Percentiles rank a stretch among this genome's conserved stretches.
Evolutionary conservation across 1,140 invertebrate genomes (phyloP).

Genomic region (Anastrepha ludens): DNA sequence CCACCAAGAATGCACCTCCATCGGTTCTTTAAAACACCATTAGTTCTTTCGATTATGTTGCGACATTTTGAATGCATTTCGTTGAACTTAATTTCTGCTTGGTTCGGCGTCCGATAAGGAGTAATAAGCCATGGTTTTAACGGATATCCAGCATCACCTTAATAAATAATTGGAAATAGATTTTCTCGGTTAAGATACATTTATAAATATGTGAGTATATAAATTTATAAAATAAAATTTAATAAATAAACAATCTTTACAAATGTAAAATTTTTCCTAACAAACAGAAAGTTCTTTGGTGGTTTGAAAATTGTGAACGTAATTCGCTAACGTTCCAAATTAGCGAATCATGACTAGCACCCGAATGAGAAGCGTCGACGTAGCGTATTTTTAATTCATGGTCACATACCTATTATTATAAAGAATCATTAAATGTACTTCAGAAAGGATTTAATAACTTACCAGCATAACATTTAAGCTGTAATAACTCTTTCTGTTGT

Average conservation of each 20-base stretch:
- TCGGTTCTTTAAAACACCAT: too few species aligned
- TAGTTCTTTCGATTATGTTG: too few species aligned
- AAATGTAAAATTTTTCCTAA: conserved; percentile 4
- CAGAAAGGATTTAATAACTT: conserved; percentile 15
- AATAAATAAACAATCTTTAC: not conserved
- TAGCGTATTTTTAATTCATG: conserved; percentile 24
- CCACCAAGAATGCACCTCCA: too few species aligned
- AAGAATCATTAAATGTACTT: not conserved
- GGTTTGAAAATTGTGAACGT: not conserved
- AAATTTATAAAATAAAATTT: too few species aligned
- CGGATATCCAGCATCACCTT: too few species aligned
- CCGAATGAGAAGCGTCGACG: conserved; percentile 32
- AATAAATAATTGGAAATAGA: too few species aligned
- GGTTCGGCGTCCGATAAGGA: too few species aligned
- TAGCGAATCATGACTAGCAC: conserved; percentile 29
- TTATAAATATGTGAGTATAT: too few species aligned
- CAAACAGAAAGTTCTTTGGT: not conserved
- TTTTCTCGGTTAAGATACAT: too few species aligned
- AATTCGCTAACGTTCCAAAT: conserved; percentile 18
- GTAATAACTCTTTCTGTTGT: conserved; percentile 52
- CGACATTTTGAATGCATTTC: too few species aligned
- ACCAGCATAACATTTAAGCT: conserved; percentile 46
- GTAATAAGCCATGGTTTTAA: too few species aligned
- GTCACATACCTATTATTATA: not conserved
- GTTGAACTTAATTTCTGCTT: too few species aligned